Evolutionary conservation across 1,140 invertebrate genomes (phyloP), one percentile per base, ranked within the genome.

Genomic region (Vollenhovia emeryi): DNA sequence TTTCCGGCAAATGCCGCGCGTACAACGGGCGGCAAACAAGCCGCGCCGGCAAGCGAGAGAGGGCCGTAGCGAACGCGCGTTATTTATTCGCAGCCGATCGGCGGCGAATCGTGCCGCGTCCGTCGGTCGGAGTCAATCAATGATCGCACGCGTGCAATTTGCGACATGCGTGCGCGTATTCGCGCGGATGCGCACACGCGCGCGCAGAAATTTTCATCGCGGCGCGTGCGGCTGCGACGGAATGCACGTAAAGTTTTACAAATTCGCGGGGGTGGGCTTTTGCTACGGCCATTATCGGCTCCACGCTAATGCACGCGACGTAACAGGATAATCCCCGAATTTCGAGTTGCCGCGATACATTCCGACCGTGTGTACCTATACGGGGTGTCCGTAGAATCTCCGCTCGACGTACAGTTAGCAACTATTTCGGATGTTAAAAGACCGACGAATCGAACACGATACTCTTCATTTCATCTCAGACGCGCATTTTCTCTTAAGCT

Each of bases 321-420:
- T 87, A 92, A 92, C 89, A 90, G 87, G 90, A 92, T 92, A 91
- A 92, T 89, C 86, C 87, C 86, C 73, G n/a, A 82, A 82, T 82
- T 71, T 82, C 66, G 78, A 82, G 78, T 73, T 82, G 78, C 78
- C 66, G 71, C 73, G 82, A 76, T 75, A 84, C 82, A 75, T 74
- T 60, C 40, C 30, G 30, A 62, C 27, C 30, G 15, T 64, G 73
- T 62, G 82, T 75, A 79, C 24, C 13, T 78, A 79, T 82, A 82
- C 50, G 24, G 50, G 66, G 78, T 82, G 78, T 82, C 27, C 68
- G 36, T 33, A 50, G 45, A 59, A 40, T 71, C 52, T 62, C 33
- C 7, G 11, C n/a, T 50, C 18, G 36, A 64, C 18, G 3, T 40
- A 27, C 21, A 27, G 52, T 33, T 64, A 0, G 8, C 9, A 59